Percentiles rank a stretch among this genome's conserved stretches.
These are phyloP conservation scores for Trididemnum clinides DNA, from an alignment of 23 tunicate genomes.

Conservation along the genomic window DNA sequence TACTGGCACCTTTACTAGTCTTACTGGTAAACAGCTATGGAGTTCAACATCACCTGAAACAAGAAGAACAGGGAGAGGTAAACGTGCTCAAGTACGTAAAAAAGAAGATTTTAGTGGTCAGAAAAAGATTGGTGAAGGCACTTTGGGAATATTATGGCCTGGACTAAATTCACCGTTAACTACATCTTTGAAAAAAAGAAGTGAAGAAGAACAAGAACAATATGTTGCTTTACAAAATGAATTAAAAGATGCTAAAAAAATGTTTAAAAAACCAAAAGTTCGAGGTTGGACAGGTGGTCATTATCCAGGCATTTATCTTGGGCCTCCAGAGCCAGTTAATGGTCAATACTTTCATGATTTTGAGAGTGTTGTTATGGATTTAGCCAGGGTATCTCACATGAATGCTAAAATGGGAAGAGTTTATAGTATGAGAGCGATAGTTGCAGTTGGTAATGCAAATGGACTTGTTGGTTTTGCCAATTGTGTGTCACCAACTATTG, in stretches of 20 bases:
- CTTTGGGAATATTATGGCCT: constrained; percentile 72
- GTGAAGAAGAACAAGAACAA: constrained; percentile 48
- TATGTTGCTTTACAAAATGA: constrained; percentile 12
- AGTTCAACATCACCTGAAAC: constrained; percentile 51
- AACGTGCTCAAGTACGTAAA: constrained; percentile 55
- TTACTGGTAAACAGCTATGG: constrained; percentile 41
- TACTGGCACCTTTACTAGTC: constrained; percentile 21
- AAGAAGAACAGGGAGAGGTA: constrained; percentile 76
- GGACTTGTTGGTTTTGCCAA: constrained; percentile 71
- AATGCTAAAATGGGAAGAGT: constrained; percentile 54
- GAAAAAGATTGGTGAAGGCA: constrained; percentile 71
- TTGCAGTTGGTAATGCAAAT: constrained; percentile 82
- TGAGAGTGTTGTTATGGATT: constrained; percentile 50
- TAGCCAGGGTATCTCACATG: constrained; percentile 86
- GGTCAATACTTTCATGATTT: constrained; percentile 52
- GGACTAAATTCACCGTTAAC: constrained; percentile 50
- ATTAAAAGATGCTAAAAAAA: not conserved
- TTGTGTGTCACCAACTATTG: constrained; percentile 32
- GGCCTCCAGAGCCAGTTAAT: constrained; percentile 45
- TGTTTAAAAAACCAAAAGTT: not conserved
- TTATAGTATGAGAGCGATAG: constrained; percentile 51
- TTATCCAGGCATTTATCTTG: constrained; percentile 63
- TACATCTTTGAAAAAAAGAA: constrained; percentile 1
- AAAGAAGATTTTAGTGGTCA: constrained; percentile 54
- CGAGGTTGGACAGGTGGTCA: constrained; percentile 93